Conservation (phyloP, 2,888 invertebrate species). For the Salpingus planirostris region DNA sequence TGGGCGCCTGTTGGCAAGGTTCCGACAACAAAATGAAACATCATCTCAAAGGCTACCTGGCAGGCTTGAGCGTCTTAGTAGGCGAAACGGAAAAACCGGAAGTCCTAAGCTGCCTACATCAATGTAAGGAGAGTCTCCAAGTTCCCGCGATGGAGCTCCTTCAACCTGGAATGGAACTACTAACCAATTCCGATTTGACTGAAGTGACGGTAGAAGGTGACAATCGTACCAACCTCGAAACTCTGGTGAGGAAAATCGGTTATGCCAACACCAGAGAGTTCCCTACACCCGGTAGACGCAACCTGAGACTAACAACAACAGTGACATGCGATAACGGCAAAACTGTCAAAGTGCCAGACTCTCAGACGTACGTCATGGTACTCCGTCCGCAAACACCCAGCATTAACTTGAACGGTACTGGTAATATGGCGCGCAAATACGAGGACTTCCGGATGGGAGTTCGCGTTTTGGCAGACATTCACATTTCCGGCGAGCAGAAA, state of each 20-base stretch:
- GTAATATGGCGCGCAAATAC: slow-evolving; percentile 76
- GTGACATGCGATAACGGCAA: slow-evolving; percentile 68
- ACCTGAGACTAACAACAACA: slow-evolving; percentile 71
- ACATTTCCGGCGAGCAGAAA: slow-evolving; percentile 64
- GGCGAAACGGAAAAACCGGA: slow-evolving; percentile 66
- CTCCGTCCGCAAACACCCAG: slow-evolving; percentile 77
- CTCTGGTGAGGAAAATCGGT: slow-evolving; percentile 73
- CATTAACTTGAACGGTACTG: slow-evolving; percentile 72
- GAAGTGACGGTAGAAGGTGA: slow-evolving; percentile 88
- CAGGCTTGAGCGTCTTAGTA: slow-evolving; percentile 71
- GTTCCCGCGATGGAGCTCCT: slow-evolving; percentile 66
- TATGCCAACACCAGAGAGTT: slow-evolving; percentile 87
- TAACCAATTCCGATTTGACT: slow-evolving; percentile 68
- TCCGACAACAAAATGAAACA: slow-evolving; percentile 87
- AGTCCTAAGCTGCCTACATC: slow-evolving; percentile 68
- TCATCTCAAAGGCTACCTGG: slow-evolving; percentile 80
- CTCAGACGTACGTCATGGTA: slow-evolving; percentile 82
- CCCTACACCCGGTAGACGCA: slow-evolving; percentile 91
- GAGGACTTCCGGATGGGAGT: slow-evolving; percentile 81
- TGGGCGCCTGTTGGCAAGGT: slow-evolving; percentile 98
- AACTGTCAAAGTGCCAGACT: slow-evolving; percentile 59
- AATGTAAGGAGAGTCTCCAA: slow-evolving; percentile 73
- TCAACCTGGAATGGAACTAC: slow-evolving; percentile 69
- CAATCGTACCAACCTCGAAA: slow-evolving; percentile 83
- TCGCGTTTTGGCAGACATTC: slow-evolving; percentile 77